Evolutionary conservation across 2,113 vertebrate species (phyloP).

Genomic region (Myiozetetes cayanensis): DNA sequence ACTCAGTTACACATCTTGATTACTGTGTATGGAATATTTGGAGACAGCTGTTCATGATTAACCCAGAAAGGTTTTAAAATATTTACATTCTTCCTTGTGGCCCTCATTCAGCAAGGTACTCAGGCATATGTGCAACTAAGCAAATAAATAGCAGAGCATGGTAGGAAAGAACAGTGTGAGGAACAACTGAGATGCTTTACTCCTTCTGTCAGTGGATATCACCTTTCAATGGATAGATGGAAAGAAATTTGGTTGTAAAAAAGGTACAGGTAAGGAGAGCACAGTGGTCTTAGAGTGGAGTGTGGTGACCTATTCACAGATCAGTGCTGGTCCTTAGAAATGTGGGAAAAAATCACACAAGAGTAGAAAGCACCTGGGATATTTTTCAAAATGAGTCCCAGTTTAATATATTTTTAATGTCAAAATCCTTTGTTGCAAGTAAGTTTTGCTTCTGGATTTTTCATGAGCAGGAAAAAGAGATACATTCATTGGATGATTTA

Average conservation of each 20-base stretch:
- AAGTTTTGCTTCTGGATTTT: slow-evolving; percentile 50
- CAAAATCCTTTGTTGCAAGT: background rate
- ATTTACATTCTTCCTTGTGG: slow-evolving; percentile 36
- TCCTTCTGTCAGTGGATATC: background rate
- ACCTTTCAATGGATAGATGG: background rate
- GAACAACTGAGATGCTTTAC: background rate
- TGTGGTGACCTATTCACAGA: background rate
- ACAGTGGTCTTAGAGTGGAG: background rate
- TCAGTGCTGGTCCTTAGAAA: background rate
- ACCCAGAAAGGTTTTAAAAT: slow-evolving; percentile 42
- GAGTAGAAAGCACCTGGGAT: background rate
- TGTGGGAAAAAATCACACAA: background rate
- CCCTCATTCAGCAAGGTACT: slow-evolving; percentile 34
- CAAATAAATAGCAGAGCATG: slow-evolving; percentile 4
- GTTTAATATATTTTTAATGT: slow-evolving; percentile 42
- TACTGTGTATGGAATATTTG: background rate
- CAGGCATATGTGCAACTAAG: background rate
- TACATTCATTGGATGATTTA: slow-evolving; percentile 28
- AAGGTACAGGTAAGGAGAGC: background rate
- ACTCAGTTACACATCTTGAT: slow-evolving; percentile 28
- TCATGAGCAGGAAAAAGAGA: background rate
- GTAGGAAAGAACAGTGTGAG: background rate
- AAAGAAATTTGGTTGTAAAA: background rate
- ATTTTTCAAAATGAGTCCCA: background rate
- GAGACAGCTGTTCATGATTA: slow-evolving; percentile 40